Evolutionary conservation across 2,113 vertebrate genomes (phyloP).

Genomic region (Ifrita kowaldi): DNA sequence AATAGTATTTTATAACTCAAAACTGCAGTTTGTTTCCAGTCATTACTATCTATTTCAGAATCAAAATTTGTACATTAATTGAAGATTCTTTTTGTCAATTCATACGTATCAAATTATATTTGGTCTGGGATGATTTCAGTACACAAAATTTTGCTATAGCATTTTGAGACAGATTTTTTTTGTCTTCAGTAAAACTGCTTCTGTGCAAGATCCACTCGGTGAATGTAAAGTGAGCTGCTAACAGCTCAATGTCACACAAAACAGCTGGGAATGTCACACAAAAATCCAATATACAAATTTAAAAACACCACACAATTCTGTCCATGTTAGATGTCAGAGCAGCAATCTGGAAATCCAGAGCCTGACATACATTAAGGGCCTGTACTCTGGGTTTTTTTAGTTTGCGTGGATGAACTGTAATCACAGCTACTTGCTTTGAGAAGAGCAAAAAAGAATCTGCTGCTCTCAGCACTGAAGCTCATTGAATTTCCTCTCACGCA

Average conservation of each 20-base stretch:
- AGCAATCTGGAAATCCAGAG: neutral
- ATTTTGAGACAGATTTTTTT: neutral
- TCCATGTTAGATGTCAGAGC: neutral
- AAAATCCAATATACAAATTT: neutral
- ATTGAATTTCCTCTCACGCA: slow-evolving; percentile 22
- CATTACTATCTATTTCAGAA: neutral
- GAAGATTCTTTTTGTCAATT: neutral
- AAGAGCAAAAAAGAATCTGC: slow-evolving; percentile 8
- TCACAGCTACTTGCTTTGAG: neutral
- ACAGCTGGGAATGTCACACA: neutral
- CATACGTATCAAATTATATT: neutral
- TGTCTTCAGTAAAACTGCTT: neutral
- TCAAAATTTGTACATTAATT: neutral
- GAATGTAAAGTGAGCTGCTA: neutral
- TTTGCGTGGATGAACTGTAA: neutral
- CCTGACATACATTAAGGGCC: neutral
- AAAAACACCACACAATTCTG: neutral
- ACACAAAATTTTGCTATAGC: neutral
- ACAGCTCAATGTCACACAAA: neutral
- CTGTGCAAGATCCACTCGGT: neutral
- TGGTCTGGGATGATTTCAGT: neutral
- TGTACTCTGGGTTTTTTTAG: neutral
- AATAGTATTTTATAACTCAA: neutral
- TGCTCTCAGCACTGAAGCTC: slow-evolving; percentile 1
- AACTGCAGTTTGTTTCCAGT: neutral